Conservation (phyloP, 2,113 vertebrate genomes). For the Podocnemis expansa region DNA sequence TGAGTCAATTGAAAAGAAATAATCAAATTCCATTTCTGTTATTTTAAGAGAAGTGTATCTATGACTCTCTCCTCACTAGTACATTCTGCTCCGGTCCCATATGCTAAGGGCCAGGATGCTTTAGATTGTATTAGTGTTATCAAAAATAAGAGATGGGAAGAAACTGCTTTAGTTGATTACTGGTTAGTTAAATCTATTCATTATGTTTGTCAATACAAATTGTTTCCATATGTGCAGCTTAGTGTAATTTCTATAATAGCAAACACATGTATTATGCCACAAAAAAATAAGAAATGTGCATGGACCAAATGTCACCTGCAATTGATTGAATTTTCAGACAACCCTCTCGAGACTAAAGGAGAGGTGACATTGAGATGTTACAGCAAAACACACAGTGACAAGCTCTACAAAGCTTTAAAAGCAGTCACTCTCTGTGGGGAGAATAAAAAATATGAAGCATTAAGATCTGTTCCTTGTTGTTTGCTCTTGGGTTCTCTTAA, state of each 20-base stretch:
- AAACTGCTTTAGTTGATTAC: not conserved
- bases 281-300: not conserved
- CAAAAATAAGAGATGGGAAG: not conserved
- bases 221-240: not conserved
- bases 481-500: not conserved
- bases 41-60: too few relatives aligned
- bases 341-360: not conserved
- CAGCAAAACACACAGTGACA: not conserved
- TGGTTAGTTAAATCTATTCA: not conserved
- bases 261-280: not conserved
- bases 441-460: not conserved
- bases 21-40: too few relatives aligned
- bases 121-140: not conserved
- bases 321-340: not conserved
- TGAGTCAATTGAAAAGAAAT: too few relatives aligned
- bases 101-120: too few relatives aligned
- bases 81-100: too few relatives aligned
- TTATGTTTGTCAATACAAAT: not conserved
- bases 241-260: not conserved
- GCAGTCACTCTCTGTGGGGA: not conserved
- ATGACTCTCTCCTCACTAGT: too few relatives aligned
- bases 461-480: not conserved
- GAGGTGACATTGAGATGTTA: not conserved
- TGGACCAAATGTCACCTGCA: not conserved
- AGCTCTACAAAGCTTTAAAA: not conserved